A percentile compares a stretch with the other conserved stretches of the same genome.
Evolutionary conservation across 2,888 invertebrate species (phyloP).

Genomic region (Lasioglossum pauxillum): DNA sequence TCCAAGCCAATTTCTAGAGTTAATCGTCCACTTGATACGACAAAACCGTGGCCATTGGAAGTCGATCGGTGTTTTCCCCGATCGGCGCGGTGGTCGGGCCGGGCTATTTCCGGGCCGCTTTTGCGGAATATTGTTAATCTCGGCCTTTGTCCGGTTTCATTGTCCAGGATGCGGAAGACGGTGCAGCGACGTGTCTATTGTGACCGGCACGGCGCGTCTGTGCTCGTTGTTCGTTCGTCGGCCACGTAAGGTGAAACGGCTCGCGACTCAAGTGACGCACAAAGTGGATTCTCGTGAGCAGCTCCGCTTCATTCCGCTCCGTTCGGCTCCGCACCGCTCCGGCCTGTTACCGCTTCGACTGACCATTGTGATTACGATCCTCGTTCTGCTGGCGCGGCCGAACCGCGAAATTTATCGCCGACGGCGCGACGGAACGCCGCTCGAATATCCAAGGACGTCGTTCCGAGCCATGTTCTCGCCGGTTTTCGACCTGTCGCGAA

Average conservation of each 20-base stretch:
- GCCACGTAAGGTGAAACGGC: conserved; percentile 41
- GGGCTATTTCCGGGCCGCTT: conserved; percentile 20
- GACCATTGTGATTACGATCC: conserved; percentile 54
- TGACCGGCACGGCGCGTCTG: conserved; percentile 40
- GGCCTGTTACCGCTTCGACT: conserved; percentile 47
- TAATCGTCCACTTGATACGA: conserved; percentile 8
- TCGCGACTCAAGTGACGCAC: conserved; percentile 17
- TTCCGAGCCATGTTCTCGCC: conserved; percentile 50
- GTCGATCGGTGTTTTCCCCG: conserved; percentile 26
- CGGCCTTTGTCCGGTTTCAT: conserved; percentile 61
- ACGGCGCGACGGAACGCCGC: conserved; percentile 54
- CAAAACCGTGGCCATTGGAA: background rate
- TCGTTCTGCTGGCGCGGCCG: conserved; percentile 44
- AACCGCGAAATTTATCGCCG: conserved; percentile 66
- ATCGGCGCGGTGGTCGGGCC: background rate
- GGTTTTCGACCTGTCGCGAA: conserved; percentile 50
- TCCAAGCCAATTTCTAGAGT: background rate
- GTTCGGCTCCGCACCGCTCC: background rate
- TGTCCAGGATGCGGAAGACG: conserved; percentile 59
- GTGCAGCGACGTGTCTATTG: conserved; percentile 64
- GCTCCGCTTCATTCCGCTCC: background rate
- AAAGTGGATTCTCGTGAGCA: conserved; percentile 37
- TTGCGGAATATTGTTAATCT: conserved; percentile 69
- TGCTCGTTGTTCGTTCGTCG: conserved; percentile 32
- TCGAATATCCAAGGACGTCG: conserved; percentile 56